Evolutionary conservation across 2,113 vertebrate species (phyloP).

Genomic region (Barbus barbus): DNA sequence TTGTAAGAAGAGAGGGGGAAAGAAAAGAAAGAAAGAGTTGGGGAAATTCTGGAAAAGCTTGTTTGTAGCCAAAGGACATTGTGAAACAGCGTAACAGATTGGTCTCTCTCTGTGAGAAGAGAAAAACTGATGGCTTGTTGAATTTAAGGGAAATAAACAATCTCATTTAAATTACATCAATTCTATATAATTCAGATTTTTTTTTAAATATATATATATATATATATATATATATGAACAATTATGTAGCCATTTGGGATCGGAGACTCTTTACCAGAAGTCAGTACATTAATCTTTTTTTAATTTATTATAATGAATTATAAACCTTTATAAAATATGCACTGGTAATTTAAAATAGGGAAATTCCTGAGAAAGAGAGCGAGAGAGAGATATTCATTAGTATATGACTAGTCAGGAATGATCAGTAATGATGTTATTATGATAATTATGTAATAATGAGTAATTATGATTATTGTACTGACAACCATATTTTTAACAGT

Average conservation of each 20-base stretch:
- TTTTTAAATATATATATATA: no score
- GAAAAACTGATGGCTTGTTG: not conserved
- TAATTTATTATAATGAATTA: no score
- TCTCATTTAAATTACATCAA: not conserved
- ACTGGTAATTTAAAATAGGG: not conserved
- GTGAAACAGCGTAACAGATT: slow-evolving; percentile 21
- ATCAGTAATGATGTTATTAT: not conserved
- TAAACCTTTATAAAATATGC: not conserved
- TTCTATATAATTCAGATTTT: not conserved
- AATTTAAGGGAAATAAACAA: not conserved
- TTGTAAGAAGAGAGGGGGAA: slow-evolving; percentile 14
- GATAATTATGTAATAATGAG: not conserved
- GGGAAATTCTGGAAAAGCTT: slow-evolving; percentile 31
- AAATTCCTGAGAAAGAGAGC: not conserved
- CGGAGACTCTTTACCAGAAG: not conserved
- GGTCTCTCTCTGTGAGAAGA: not conserved
- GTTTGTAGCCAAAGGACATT: slow-evolving; percentile 27
- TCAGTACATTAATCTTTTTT: no score
- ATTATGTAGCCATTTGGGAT: not conserved
- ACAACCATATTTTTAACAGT: not conserved
- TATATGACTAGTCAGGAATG: not conserved
- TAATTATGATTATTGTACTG: not conserved
- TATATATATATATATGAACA: no score
- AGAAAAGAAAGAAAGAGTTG: not conserved
- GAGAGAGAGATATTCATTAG: not conserved